Conservation (phyloP, 2,888 invertebrate species). For the Drosophila lutescens region DNA sequence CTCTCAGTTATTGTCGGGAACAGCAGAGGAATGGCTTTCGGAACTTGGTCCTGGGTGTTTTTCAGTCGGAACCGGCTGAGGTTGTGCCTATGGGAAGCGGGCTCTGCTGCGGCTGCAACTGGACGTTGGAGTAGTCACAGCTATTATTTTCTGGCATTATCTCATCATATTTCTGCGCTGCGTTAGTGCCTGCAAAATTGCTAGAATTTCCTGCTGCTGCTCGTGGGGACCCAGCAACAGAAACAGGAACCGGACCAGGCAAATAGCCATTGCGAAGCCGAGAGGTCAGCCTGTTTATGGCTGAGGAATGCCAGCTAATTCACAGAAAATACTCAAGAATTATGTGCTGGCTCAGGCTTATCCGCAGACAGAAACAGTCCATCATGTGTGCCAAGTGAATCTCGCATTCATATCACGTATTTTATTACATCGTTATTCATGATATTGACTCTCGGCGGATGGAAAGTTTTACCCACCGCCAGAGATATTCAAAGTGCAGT, state of each 20-base stretch:
- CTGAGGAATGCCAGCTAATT: constrained; percentile 62
- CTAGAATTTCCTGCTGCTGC: constrained; percentile 17
- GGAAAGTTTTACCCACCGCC: constrained; percentile 48
- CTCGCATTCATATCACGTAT: constrained; percentile 77
- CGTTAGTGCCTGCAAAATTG: constrained; percentile 25
- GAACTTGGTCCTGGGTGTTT: constrained; percentile 22
- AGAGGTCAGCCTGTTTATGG: constrained; percentile 36
- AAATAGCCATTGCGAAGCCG: constrained; percentile 45
- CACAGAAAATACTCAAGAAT: constrained; percentile 52
- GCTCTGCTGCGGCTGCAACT: constrained; percentile 23
- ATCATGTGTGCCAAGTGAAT: constrained; percentile 58
- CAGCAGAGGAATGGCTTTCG: constrained; percentile 14
- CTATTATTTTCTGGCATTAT: constrained; percentile 61
- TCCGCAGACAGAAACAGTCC: constrained; percentile 54
- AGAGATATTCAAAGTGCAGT: constrained; percentile 72
- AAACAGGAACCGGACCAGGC: constrained; percentile 45
- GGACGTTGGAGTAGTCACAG: constrained; percentile 39
- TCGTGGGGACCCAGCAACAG: constrained; percentile 16
- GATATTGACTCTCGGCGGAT: constrained; percentile 54
- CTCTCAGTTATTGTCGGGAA: constrained; percentile 1
- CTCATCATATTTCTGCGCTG: constrained; percentile 61
- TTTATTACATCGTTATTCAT: constrained; percentile 79
- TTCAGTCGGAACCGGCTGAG: constrained; percentile 26
- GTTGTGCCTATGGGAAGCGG: constrained; percentile 20
- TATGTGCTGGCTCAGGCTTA: constrained; percentile 44